Evolutionary conservation across 2,113 vertebrate species (phyloP).

Genomic region (Lethenteron reissneri): DNA sequence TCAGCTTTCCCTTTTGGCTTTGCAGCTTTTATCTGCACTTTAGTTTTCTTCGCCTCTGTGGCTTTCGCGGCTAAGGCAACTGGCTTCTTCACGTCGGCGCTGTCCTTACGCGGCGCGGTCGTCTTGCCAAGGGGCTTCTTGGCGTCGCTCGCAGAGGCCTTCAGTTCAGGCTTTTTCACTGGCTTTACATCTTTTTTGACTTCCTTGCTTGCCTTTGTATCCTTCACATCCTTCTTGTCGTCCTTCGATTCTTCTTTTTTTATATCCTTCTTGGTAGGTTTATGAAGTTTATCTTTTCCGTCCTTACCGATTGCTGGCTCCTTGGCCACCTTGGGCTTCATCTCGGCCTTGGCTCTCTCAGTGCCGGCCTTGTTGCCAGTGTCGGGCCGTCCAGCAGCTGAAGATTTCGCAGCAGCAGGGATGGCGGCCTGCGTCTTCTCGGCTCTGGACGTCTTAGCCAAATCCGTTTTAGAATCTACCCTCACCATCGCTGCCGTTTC

Average conservation of each 20-base stretch:
- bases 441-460: constrained; percentile 42
- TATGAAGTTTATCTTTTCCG: constrained; percentile 61
- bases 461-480: constrained; percentile 41
- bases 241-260: constrained; percentile 76
- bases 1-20: constrained; percentile 18
- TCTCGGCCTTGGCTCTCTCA: constrained; percentile 43
- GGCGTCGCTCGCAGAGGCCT: constrained; percentile 79
- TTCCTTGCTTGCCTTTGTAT: constrained; percentile 82
- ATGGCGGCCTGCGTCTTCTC: constrained; percentile 26
- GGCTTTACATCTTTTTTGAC: constrained; percentile 57
- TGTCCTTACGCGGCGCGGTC: constrained; percentile 51
- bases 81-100: constrained; percentile 32
- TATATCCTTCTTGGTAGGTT: constrained; percentile 48
- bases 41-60: constrained; percentile 33
- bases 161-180: constrained; percentile 61
- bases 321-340: constrained; percentile 28
- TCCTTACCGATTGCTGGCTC: constrained; percentile 46
- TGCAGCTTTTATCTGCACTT: constrained; percentile 27
- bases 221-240: constrained; percentile 85
- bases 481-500: constrained; percentile 34
- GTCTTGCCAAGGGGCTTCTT: constrained; percentile 77
- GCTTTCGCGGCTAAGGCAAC: constrained; percentile 17
- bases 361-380: constrained; percentile 20
- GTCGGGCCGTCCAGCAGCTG: constrained; percentile 26
- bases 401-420: constrained; percentile 13